These are phyloP conservation scores for Cyclargus thomasi DNA, from an alignment of 1,140 invertebrate genomes.

Conservation along the genomic window DNA sequence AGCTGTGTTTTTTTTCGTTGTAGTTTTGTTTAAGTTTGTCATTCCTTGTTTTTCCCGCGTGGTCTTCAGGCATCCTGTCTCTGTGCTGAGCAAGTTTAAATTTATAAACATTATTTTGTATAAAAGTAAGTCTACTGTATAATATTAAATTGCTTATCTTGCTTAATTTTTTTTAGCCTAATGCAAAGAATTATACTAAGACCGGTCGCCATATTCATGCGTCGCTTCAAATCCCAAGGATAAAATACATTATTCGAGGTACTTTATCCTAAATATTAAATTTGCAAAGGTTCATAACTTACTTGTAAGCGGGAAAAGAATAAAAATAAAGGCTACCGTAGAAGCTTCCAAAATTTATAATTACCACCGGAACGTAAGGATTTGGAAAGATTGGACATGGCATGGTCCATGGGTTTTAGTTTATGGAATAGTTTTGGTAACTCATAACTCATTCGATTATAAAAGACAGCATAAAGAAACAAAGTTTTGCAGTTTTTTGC, in stretches of 20 bases:
- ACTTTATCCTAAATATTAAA: slow-evolving; percentile 12
- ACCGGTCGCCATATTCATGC: neutral
- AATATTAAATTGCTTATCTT: no score
- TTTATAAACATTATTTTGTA: no score
- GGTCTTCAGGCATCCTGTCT: no score
- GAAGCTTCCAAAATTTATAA: slow-evolving; percentile 10
- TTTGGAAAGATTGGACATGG: slow-evolving; percentile 4
- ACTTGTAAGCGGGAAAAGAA: neutral
- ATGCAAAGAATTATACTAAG: neutral
- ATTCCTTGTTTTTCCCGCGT: no score
- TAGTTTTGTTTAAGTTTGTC: no score
- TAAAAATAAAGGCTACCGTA: slow-evolving; percentile 1
- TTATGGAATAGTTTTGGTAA: neutral
- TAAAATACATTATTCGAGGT: neutral
- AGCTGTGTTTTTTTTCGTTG: no score
- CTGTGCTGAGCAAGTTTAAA: no score
- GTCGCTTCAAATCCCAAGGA: neutral
- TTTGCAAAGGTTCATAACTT: slow-evolving; percentile 2
- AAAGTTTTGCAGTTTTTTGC: no score
- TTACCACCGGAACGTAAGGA: neutral
- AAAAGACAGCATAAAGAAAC: no score
- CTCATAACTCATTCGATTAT: no score
- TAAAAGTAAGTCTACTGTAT: no score
- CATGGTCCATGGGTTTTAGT: no score
- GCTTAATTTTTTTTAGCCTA: neutral